Base-by-base conservation (phyloP, 2,113 vertebrate species). In the Blennius ocellaris region DNA sequence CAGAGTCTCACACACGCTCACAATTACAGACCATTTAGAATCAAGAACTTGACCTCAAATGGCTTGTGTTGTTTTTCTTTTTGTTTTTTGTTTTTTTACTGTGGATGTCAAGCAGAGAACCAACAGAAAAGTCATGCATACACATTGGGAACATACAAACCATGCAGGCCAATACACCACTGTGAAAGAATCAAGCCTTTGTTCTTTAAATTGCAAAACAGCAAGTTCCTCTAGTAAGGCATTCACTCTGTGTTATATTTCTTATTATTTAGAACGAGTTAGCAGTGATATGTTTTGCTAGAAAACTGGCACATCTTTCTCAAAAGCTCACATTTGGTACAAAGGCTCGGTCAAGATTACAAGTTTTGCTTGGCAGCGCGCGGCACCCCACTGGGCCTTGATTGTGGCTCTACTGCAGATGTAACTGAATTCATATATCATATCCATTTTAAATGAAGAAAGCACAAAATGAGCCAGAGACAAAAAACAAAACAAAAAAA, bases 361-460 rank as follows among this genome's bases (percentile, higher is more conserved):
- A 63, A 68, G 36, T 77, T 77, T 61, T 30, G 52, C 47, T 59
- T 69, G 64, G 58, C 69, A 69, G 68, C 15, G 61, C 11, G 36
- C 11, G 36, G 36, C 21, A 21, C 37, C 73, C 40, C 44, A 38
- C 45, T 53, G 61, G 51, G 67, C 60, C 6, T 63, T 39, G 21
- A 76, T 30, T 69, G 37, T 15, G 15, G 37, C 57, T 37, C 49
- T 43, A 12, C 8, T 10, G 15, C 49, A 52, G 40, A 75, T 52
- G 56, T 5, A 0, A 45, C 11, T 17, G 14, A 61, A 51, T 66
- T 48, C 17, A 38, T 60, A 66, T 45, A 58, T 50, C 30, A 73
- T 9, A 51, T 51, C n/a, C 16, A 53, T 60, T 78, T 47, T 48
- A 75, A 69, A 69, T n/a, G 48, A 14, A 47, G 10, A 39, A 37